Conservation (phyloP, 1,140 invertebrate genomes). For the Pseudomyrmex gracilis region DNA sequence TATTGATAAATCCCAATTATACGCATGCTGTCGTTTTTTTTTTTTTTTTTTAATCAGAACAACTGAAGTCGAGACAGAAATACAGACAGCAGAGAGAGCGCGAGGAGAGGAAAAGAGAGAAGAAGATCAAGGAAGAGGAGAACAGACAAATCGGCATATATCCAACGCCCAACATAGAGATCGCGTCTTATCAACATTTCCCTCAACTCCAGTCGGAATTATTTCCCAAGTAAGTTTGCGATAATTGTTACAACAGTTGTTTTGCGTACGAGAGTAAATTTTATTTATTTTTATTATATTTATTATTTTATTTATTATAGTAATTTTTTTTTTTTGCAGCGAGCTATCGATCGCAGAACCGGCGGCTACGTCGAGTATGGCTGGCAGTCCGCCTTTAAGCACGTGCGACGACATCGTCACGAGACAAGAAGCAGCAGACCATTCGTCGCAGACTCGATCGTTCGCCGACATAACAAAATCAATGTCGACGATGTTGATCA, state of each 20-base stretch:
- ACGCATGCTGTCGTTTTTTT: slow-evolving; percentile 27
- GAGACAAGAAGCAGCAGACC: slow-evolving; percentile 73
- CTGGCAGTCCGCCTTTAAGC: slow-evolving; percentile 76
- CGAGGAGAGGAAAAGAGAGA: slow-evolving; percentile 90
- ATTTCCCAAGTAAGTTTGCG: slow-evolving; percentile 77
- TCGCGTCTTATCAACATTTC: slow-evolving; percentile 89
- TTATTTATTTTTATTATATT: too few relatives aligned
- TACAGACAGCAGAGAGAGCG: slow-evolving; percentile 88
- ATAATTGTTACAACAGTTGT: neutral
- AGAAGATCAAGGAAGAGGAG: slow-evolving; percentile 90
- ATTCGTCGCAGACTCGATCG: slow-evolving; percentile 65
- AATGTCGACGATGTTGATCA: slow-evolving; percentile 78
- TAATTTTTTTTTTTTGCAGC: neutral
- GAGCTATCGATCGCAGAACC: slow-evolving; percentile 75
- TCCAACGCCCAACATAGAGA: slow-evolving; percentile 86
- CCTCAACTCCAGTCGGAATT: slow-evolving; percentile 86
- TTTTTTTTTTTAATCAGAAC: slow-evolving; percentile 81
- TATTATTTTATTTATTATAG: too few relatives aligned
- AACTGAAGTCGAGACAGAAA: slow-evolving; percentile 88
- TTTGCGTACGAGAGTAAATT: too few relatives aligned
- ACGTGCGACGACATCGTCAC: slow-evolving; percentile 72
- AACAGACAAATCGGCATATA: slow-evolving; percentile 89
- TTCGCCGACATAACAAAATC: slow-evolving; percentile 84
- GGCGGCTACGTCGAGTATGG: slow-evolving; percentile 72
- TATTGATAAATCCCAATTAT: too few relatives aligned